A percentile compares a stretch with the other conserved stretches of the same genome.
Evolutionary conservation across 2,888 invertebrate genomes (phyloP).

Genomic region (Dolichomitus sp.): DNA sequence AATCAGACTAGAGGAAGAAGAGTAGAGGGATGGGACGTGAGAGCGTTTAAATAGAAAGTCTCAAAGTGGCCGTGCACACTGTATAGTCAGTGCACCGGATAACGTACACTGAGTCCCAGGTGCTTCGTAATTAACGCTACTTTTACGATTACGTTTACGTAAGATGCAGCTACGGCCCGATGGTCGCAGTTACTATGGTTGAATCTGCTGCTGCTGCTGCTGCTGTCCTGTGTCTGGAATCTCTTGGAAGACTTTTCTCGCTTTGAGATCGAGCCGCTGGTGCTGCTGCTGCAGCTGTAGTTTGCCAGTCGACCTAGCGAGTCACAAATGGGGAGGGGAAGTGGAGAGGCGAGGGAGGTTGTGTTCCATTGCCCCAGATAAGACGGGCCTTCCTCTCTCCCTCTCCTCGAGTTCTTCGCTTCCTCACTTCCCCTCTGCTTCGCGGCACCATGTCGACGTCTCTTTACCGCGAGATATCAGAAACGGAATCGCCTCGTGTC

Average conservation of each 20-base stretch:
- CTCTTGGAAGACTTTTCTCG: slow-evolving; percentile 42
- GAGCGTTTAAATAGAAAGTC: slow-evolving; percentile 63
- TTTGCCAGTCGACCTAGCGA: slow-evolving; percentile 63
- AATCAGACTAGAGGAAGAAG: neutral
- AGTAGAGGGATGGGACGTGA: neutral
- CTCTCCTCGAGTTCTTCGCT: slow-evolving; percentile 55
- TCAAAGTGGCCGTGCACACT: slow-evolving; percentile 1
- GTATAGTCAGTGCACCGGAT: slow-evolving; percentile 1
- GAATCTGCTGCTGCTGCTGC: slow-evolving; percentile 23
- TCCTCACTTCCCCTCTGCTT: slow-evolving; percentile 55
- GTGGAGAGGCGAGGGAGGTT: slow-evolving; percentile 64
- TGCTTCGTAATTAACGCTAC: slow-evolving; percentile 64
- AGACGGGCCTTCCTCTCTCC: slow-evolving; percentile 65
- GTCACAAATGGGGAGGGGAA: slow-evolving; percentile 22
- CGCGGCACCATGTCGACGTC: slow-evolving; percentile 55
- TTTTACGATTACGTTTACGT: slow-evolving; percentile 67
- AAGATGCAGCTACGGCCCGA: slow-evolving; percentile 37
- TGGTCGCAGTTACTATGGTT: slow-evolving; percentile 29
- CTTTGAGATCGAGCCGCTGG: slow-evolving; percentile 16
- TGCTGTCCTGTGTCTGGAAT: slow-evolving; percentile 44
- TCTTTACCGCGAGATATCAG: slow-evolving; percentile 62
- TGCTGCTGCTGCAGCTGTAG: slow-evolving; percentile 50
- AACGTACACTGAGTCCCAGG: slow-evolving; percentile 19
- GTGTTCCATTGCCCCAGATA: slow-evolving; percentile 81
- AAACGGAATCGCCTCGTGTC: slow-evolving; percentile 56